phyloP scores from a whole-genome alignment of 2,113 vertebrate genomes.

The Clinocottus analis region DNA sequence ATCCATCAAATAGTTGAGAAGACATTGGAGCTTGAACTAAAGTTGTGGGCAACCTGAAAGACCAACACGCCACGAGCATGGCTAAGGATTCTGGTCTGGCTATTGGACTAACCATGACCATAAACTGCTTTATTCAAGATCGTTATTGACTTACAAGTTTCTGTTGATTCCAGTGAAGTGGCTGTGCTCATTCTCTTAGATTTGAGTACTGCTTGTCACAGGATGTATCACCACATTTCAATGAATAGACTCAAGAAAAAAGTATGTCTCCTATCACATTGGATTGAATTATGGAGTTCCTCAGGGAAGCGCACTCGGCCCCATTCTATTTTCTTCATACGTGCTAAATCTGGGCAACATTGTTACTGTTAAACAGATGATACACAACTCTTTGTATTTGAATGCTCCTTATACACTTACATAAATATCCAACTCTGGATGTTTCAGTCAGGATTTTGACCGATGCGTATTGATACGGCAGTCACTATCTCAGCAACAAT shows the following conservation, averaged over 20 bases:
- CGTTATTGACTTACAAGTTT: neutral
- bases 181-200: neutral
- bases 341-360: neutral
- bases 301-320: neutral
- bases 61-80: neutral
- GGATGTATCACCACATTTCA: neutral
- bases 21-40: neutral
- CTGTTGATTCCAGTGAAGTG: neutral
- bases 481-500: too few relatives aligned
- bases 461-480: too few relatives aligned
- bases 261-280: neutral
- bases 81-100: neutral
- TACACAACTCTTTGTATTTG: neutral
- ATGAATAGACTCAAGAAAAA: neutral
- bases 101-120: neutral
- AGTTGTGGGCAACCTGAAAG: neutral
- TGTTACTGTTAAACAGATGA: neutral
- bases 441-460: neutral
- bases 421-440: neutral
- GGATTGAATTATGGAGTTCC: slow-evolving; percentile 2
- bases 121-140: neutral
- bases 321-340: neutral
- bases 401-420: neutral
- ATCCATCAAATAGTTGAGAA: neutral
- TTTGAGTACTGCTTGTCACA: neutral